A percentile compares a stretch with the other conserved stretches of the same genome.
phyloP scores from a whole-genome alignment of 2,113 vertebrate species.

The Malurus alboscapulatus region DNA sequence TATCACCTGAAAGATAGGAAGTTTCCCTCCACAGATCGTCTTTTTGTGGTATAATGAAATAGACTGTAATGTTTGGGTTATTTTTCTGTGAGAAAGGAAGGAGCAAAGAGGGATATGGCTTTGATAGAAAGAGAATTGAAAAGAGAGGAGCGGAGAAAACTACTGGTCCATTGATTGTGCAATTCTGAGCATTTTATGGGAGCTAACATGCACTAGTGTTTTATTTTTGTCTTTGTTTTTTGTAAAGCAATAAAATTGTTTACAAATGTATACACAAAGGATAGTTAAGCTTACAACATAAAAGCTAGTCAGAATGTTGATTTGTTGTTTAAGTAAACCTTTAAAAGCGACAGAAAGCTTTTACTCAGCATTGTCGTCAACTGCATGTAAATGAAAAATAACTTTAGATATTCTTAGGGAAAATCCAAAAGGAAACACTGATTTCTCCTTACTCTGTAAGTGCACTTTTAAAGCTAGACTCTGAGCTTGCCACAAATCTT shows the following conservation, averaged over 20 bases:
- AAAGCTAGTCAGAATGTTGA: neutral
- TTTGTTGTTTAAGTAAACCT: neutral
- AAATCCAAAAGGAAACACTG: neutral
- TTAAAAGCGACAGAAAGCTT: neutral
- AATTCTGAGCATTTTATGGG: neutral
- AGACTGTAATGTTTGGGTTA: neutral
- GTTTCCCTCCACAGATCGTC: neutral
- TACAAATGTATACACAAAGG: neutral
- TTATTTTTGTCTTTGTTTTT: neutral
- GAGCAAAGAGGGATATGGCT: neutral
- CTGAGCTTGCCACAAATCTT: neutral
- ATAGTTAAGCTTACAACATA: neutral
- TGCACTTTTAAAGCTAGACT: neutral
- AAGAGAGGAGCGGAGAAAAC: neutral
- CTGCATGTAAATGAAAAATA: neutral
- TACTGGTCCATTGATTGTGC: neutral
- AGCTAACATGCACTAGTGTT: neutral
- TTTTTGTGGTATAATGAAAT: neutral
- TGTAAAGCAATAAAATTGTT: neutral
- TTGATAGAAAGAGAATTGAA: neutral
- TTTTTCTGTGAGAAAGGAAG: neutral
- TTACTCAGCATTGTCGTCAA: neutral
- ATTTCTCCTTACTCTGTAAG: neutral
- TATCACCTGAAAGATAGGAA: neutral
- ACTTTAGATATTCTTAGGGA: neutral